Evolutionary conservation across 2,888 invertebrate species (phyloP), one percentile per base, ranked within the genome.

Genomic region (Thera obeliscata): DNA sequence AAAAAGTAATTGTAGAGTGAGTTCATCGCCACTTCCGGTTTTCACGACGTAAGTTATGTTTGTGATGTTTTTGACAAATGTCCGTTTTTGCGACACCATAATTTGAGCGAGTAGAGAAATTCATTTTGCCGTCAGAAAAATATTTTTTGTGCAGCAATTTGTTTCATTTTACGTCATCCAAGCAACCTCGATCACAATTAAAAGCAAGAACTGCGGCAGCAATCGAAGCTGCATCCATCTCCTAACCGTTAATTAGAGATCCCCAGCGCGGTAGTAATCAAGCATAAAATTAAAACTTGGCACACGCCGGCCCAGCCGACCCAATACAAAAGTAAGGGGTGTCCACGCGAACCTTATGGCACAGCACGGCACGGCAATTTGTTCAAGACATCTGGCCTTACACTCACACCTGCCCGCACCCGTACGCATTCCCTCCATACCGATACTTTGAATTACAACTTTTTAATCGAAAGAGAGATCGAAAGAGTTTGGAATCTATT

Each of bases 221-320:
- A 74, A 74, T 79, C 77, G 77, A 77, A 79, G 76, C 70, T 74
- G 80, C 80, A 87, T 88, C 89, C 79, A 87, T 88, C 89, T 90
- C 86, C 81, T 81, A 85, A 83, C 87, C 84, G 91, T 93, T 91
- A 91, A 92, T 92, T 91, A 91, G 89, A 83, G 83, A 75, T 79
- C 84, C 82, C 86, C 83, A 82, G 85, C 83, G 84, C 81, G 80
- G 76, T 72, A 85, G 88, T 93, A 93, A 93, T 93, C 91, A 93
- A 92, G 91, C 93, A 91, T 93, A 93, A 93, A 93, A 93, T 93
- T 93, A 93, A 93, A 91, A 87, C 87, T 89, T 91, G 93, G 93
- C 93, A 93, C 93, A 92, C 93, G 93, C 89, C 92, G 85, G 46
- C 43, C 63, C 84, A 76, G 78, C 82, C 81, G 78, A 33, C 38